Conservation (phyloP, 2,113 vertebrate genomes). For the Numenius arquata region DNA sequence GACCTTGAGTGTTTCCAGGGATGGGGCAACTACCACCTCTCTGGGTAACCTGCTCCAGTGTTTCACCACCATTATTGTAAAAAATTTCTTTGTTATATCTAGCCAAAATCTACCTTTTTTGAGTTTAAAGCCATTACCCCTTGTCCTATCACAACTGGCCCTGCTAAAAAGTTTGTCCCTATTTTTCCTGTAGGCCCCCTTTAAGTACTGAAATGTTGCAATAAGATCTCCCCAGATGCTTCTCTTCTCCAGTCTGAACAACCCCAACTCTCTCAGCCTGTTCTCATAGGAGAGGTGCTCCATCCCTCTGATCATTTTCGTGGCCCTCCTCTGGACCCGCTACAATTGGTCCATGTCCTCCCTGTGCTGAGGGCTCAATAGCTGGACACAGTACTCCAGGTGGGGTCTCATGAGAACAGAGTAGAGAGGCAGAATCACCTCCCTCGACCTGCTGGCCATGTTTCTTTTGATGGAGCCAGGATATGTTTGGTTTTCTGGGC, state of each 20-base stretch:
- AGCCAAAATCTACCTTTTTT: neutral
- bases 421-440: neutral
- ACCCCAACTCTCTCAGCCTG: neutral
- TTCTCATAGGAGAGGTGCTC: neutral
- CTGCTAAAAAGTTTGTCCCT: neutral
- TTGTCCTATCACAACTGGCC: neutral
- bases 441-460: neutral
- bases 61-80: neutral
- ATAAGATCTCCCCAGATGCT: neutral
- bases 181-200: neutral
- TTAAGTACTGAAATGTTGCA: neutral
- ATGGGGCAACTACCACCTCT: neutral
- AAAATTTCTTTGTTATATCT: neutral
- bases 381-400: too few relatives aligned
- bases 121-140: neutral
- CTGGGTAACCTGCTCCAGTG: neutral
- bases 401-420: rapidly evolving
- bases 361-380: neutral
- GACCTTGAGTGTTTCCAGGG: neutral
- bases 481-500: rapidly evolving
- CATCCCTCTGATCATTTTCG: neutral
- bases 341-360: neutral
- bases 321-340: neutral
- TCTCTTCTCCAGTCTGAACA: neutral
- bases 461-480: neutral